These are phyloP conservation scores for Perdita meconis DNA, from an alignment of 2,888 invertebrate genomes.

Conservation along the genomic window DNA sequence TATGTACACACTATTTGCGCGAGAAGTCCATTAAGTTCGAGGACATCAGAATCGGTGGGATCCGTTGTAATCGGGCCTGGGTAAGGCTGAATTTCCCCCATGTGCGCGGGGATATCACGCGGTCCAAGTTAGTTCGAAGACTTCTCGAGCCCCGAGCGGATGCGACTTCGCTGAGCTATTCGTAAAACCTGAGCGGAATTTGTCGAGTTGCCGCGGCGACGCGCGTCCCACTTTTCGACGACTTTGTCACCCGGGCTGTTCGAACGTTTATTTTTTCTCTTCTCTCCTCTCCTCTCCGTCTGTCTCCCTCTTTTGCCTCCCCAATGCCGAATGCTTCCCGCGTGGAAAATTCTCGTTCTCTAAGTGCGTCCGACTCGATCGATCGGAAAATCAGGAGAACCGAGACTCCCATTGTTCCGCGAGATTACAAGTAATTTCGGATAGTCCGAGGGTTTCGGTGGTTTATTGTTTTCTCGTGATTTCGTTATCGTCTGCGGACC, in stretches of 20 bases:
- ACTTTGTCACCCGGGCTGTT: conserved; percentile 16
- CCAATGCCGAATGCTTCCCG: neutral
- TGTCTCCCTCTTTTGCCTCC: neutral
- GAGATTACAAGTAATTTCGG: conserved; percentile 1
- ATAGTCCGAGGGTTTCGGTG: neutral
- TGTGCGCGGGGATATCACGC: conserved; percentile 35
- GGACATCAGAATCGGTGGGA: conserved; percentile 27
- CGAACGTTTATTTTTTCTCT: conserved; percentile 27
- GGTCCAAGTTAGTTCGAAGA: conserved; percentile 41
- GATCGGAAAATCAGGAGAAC: conserved; percentile 19
- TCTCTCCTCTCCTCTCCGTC: neutral
- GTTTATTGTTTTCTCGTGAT: too few relatives aligned
- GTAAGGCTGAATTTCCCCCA: conserved; percentile 37
- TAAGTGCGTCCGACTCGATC: conserved; percentile 5
- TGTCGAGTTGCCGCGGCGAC: conserved; percentile 20
- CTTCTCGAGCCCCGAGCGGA: conserved; percentile 33
- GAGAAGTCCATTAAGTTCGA: conserved; percentile 56
- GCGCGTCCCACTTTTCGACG: conserved; percentile 36
- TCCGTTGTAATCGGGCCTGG: conserved; percentile 21
- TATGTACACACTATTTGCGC: too few relatives aligned
- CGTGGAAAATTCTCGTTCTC: conserved; percentile 9
- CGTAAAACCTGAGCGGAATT: conserved; percentile 52
- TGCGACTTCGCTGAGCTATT: conserved; percentile 42
- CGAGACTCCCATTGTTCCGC: neutral
- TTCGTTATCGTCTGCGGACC: too few relatives aligned